Percentiles rank a stretch among this genome's conserved stretches.
Evolutionary conservation across 2,797 vertebrate genomes (phyloP).

Genomic region (Enteromius anoplus): DNA sequence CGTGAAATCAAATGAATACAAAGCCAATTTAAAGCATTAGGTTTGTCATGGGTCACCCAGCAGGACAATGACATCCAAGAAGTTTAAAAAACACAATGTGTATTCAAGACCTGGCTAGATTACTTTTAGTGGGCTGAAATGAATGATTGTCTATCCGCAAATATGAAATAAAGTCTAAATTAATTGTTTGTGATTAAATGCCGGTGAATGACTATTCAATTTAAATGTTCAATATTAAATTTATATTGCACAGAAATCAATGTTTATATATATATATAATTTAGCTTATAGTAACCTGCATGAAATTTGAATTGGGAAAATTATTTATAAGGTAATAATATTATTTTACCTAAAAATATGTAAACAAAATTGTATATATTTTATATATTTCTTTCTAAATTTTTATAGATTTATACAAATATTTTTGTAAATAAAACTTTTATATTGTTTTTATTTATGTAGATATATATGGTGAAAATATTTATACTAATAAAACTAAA

Average conservation of each 20-base stretch:
- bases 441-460: too few species aligned
- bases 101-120: not conserved
- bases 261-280: too few species aligned
- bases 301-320: too few species aligned
- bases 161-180: not conserved
- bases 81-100: not conserved
- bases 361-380: too few species aligned
- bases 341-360: too few species aligned
- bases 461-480: too few species aligned
- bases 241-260: too few species aligned
- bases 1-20: conserved; percentile 36
- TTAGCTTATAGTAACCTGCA: too few species aligned
- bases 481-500: not conserved
- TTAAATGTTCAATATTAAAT: too few species aligned
- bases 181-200: not conserved
- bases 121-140: not conserved
- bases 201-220: too few species aligned
- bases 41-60: conserved; percentile 28
- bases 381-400: too few species aligned
- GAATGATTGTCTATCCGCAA: not conserved
- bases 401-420: not conserved
- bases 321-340: too few species aligned
- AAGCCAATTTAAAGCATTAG: conserved; percentile 38
- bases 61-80: conserved; percentile 13
- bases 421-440: not conserved